Evolutionary conservation across 2,888 invertebrate species (phyloP).

Genomic region (Mystacides longicornis): DNA sequence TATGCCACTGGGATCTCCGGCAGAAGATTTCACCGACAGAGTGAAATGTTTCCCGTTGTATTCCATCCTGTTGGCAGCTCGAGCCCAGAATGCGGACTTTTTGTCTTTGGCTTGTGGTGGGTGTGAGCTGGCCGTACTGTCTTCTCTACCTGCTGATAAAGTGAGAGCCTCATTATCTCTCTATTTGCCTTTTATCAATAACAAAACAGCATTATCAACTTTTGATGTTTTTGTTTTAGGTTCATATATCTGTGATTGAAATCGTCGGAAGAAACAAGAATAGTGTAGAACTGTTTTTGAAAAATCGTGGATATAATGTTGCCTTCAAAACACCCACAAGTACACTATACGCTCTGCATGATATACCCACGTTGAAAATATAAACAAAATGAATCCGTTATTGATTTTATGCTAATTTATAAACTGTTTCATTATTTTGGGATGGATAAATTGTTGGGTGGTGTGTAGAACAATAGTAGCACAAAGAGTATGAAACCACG

Average conservation of each 20-base stretch:
- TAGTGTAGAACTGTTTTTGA: slow-evolving; percentile 16
- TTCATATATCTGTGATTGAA: slow-evolving; percentile 22
- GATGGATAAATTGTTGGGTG: no score
- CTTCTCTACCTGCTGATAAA: slow-evolving; percentile 50
- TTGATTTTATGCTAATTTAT: no score
- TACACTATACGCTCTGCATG: slow-evolving; percentile 19
- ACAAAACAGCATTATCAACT: not conserved
- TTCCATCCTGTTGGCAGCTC: slow-evolving; percentile 71
- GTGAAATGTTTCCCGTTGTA: slow-evolving; percentile 81
- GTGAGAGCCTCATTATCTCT: slow-evolving; percentile 28
- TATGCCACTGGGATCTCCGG: slow-evolving; percentile 44
- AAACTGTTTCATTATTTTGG: no score
- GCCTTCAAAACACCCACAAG: slow-evolving; percentile 20
- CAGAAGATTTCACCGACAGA: slow-evolving; percentile 57
- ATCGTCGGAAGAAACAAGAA: slow-evolving; percentile 19
- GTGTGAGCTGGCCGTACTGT: slow-evolving; percentile 47
- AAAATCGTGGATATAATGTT: slow-evolving; percentile 19
- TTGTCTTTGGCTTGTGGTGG: slow-evolving; percentile 58
- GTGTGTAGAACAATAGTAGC: no score
- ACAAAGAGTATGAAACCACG: no score
- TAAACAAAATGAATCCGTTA: no score
- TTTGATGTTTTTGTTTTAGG: slow-evolving; percentile 14
- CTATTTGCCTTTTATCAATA: not conserved
- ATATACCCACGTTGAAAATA: slow-evolving; percentile 23
- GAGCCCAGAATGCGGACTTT: slow-evolving; percentile 60